These are phyloP conservation scores for Mastomys coucha DNA, from an alignment of 2,113 vertebrate genomes.

Conservation along the genomic window DNA sequence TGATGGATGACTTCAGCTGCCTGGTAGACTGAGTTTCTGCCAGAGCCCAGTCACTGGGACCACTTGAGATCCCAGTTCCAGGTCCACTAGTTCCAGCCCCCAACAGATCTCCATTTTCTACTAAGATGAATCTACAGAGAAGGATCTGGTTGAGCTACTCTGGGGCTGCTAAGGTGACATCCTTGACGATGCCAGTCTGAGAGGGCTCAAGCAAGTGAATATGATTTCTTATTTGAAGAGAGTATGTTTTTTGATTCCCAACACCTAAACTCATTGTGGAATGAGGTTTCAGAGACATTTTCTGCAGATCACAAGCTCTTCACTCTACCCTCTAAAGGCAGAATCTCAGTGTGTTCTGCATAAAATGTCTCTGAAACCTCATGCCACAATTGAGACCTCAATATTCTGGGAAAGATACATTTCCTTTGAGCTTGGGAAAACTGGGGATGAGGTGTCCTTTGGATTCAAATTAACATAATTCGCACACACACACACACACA, in stretches of 20 bases:
- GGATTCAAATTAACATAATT: slow-evolving; percentile 12
- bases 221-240: slow-evolving; percentile 10
- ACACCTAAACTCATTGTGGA: background rate
- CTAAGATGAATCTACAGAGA: background rate
- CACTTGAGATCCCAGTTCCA: background rate
- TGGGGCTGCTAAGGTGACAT: background rate
- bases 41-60: background rate
- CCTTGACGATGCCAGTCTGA: background rate
- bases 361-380: no score
- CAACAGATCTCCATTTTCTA: background rate
- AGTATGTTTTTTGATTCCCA: background rate
- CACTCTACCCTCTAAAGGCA: no score
- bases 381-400: no score
- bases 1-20: background rate
- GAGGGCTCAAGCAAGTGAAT: background rate
- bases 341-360: no score
- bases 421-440: background rate
- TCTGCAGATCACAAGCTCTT: background rate
- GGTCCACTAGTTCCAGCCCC: background rate
- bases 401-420: background rate
- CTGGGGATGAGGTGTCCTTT: background rate
- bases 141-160: background rate
- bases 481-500: background rate
- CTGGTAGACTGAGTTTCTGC: background rate
- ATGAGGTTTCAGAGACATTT: background rate